phyloP scores from a whole-genome alignment of 2,888 invertebrate genomes.

The Calameuta filiformis region DNA sequence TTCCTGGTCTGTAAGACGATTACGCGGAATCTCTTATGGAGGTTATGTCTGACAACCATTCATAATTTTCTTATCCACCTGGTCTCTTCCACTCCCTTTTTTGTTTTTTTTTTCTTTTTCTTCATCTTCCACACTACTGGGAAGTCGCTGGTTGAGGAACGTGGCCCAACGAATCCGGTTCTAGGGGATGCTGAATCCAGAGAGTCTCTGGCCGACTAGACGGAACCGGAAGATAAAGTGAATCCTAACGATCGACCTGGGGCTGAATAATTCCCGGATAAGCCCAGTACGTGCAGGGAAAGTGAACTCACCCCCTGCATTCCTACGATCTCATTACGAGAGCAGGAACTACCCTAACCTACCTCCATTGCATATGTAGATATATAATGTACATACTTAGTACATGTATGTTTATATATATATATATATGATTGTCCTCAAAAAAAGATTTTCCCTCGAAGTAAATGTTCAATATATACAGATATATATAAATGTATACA shows the following conservation, averaged over 20 bases:
- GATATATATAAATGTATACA: too few relatives aligned
- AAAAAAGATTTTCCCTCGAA: too few relatives aligned
- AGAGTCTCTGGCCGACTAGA: conserved; percentile 5
- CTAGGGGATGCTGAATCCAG: background rate
- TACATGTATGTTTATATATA: too few relatives aligned
- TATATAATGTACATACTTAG: background rate
- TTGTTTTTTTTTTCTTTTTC: too few relatives aligned
- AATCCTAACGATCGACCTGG: conserved; percentile 53
- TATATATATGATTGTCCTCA: background rate
- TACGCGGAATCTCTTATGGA: background rate
- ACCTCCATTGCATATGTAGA: background rate
- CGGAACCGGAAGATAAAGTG: conserved; percentile 44
- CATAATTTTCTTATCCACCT: background rate
- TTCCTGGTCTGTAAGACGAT: background rate
- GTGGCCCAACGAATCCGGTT: background rate
- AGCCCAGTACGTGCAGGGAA: conserved; percentile 47
- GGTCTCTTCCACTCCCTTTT: background rate
- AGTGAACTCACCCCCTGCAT: conserved; percentile 42
- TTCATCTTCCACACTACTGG: background rate
- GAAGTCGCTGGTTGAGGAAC: background rate
- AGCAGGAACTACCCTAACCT: background rate
- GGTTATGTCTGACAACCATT: background rate
- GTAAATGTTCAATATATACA: too few relatives aligned
- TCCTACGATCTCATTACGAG: conserved; percentile 36
- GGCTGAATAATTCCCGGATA: conserved; percentile 53